Base-by-base conservation (phyloP, 1,140 invertebrate species). In the Diuraphis noxia region DNA sequence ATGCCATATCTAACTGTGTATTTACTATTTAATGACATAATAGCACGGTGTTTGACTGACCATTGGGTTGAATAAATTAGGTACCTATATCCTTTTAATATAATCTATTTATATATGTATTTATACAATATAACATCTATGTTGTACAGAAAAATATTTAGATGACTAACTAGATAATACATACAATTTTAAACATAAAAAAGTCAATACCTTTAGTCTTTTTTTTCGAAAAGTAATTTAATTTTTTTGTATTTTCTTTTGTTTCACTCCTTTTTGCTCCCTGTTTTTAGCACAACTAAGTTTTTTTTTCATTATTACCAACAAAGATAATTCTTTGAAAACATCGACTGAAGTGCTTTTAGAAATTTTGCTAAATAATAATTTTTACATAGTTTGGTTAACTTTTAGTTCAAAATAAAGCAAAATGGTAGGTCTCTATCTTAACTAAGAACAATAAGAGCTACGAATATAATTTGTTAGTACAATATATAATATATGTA, bases 81-180 rank as follows among this genome's bases (percentile, higher is more conserved):
- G n/a, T 49, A 86, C 84, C 43, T 46, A 46, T 49, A 49, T 49
- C 19, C 2, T 86, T 86, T 86, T n/a, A 86, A 86, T 86, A 41
- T 17, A 34, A 86, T n/a, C 49, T n/a, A n/a, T 17, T n/a, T 17
- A 56, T 30, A 56, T 30, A 13, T 56, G 13, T 30, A 56, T 0
- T 30, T 30, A 30, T 56, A 56, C 9, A 30, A 56, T 30, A 30
- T n/a, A n/a, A 6, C 34, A 72, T 8, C 4, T 17, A 34, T 17
- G 0, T 17, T 72, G 13, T n/a, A 72, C 13, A 72, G 5, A 10
- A 63, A 4, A 1, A 30, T 30, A 30, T 30, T 10, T n/a, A 30
- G 9, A 30, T 63, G 9, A 13, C 9, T 21, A 30, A 63, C 56
- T 63, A n/a, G 56, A 63, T 63, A 63, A 3, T n/a, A 63, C 3